These are phyloP conservation scores for Cotesia congregata DNA, from an alignment of 2,888 invertebrate genomes.

Conservation along the genomic window DNA sequence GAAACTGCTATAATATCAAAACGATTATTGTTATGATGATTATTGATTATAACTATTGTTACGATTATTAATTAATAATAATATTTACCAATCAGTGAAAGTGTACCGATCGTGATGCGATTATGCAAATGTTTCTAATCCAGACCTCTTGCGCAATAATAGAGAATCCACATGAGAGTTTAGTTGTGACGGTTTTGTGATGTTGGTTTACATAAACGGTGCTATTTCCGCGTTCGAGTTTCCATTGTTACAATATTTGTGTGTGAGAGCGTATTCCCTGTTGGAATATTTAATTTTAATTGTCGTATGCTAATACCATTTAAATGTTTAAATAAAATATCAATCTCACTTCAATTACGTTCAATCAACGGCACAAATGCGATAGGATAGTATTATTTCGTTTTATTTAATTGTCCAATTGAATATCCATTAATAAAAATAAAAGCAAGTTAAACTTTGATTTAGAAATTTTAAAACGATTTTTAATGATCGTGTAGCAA, in stretches of 20 bases:
- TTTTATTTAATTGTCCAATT: no score
- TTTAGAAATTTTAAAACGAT: no score
- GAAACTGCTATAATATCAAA: no score
- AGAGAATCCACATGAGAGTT: background rate
- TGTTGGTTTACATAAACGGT: conserved; percentile 4
- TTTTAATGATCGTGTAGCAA: no score
- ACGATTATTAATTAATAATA: conserved; percentile 8
- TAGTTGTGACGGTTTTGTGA: background rate
- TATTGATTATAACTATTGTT: background rate
- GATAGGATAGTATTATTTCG: no score
- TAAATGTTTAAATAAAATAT: background rate
- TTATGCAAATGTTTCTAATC: conserved; percentile 16
- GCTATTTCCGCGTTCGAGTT: background rate
- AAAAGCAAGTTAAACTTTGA: no score
- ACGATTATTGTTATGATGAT: background rate
- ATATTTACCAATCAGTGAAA: conserved; percentile 10
- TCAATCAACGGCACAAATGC: background rate
- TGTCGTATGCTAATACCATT: background rate
- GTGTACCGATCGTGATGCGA: conserved; percentile 19
- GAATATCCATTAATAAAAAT: no score
- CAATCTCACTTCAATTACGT: background rate
- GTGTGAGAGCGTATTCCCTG: background rate
- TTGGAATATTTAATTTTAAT: conserved; percentile 9
- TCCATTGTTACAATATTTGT: background rate
- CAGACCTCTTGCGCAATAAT: background rate